Base-by-base conservation (phyloP, 2,797 vertebrate species). In the Heliangelus exortis region DNA sequence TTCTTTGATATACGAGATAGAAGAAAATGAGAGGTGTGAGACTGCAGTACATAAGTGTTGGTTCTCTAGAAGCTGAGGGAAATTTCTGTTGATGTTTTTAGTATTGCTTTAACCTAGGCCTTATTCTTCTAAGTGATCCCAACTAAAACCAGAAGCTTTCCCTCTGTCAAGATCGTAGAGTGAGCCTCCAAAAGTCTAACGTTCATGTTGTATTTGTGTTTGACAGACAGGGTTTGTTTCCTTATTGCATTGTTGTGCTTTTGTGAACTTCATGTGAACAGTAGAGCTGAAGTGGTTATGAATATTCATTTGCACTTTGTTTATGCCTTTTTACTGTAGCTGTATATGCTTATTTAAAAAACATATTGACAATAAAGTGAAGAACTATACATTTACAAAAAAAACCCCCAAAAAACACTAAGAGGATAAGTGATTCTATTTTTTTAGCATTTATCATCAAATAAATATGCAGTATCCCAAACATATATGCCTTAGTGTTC, bases 261-360 rank as follows among this genome's bases (percentile, higher is more conserved):
- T 73, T 67, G 22, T 78, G 73, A 82, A 82, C n/a, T 73, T 89
- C 26, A 47, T 59, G 21, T 62, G 43, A 81, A 57, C 12, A 48
- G 61, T 9, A 92, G 79, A 95, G 65, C 31, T 39, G 92, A 23
- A 9, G 7, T 51, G 33, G 33, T 23, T 78, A 15, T 47, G 65
- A 83, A 82, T 81, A 80, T 82, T 78, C 43, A 67, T 71, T 61
- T 81, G 29, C 31, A 41, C 18, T 76, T 66, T 48, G 45, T 86
- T 95, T 88, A 28, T 82, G 23, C 36, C 19, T 72, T 85, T 50
- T 78, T 89, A 7, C 23, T 26, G n/a, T 75, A 92, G 59, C 31
- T 95, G 39, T 72, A 36, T 36, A 58, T 53, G 29, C 87, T 89
- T 93, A 54, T 63, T 93, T 73, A 75, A 7, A 47, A 74, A 92